Conservation (phyloP, 2,888 invertebrate species). For the Ectemnius lituratus region DNA sequence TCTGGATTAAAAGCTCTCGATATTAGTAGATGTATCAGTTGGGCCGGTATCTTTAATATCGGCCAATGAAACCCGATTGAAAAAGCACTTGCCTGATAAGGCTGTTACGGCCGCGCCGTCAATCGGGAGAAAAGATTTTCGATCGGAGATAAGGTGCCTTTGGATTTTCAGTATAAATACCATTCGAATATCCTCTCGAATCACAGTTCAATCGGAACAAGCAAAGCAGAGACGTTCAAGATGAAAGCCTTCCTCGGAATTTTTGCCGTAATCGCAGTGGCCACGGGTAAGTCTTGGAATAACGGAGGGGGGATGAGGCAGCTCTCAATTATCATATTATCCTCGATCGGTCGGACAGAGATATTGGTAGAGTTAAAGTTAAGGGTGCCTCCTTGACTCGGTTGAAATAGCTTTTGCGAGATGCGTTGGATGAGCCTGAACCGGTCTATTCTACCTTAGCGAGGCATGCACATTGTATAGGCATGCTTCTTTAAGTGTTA, state of each 20-base stretch:
- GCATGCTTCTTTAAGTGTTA: too few species aligned
- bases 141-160: slow-evolving; percentile 19
- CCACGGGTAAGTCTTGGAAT: slow-evolving; percentile 33
- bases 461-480: too few species aligned
- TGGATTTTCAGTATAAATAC: slow-evolving; percentile 36
- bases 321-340: too few species aligned
- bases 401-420: too few species aligned
- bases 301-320: too few species aligned
- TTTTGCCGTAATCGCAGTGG: slow-evolving; percentile 29
- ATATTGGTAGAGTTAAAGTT: too few species aligned
- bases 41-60: slow-evolving; percentile 16
- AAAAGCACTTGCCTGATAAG: slow-evolving; percentile 18
- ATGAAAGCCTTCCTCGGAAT: slow-evolving; percentile 24
- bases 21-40: slow-evolving; percentile 10
- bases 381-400: too few species aligned
- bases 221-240: background rate
- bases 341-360: too few species aligned
- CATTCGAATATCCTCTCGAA: background rate
- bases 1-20: slow-evolving; percentile 36
- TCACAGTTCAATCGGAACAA: slow-evolving; percentile 6
- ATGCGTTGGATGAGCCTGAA: too few species aligned
- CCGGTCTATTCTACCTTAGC: too few species aligned
- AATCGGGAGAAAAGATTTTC: slow-evolving; percentile 17
- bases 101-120: background rate
- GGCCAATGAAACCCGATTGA: slow-evolving; percentile 8